Conservation (phyloP, 2,888 invertebrate genomes). For the Penaeus monodon region DNA sequence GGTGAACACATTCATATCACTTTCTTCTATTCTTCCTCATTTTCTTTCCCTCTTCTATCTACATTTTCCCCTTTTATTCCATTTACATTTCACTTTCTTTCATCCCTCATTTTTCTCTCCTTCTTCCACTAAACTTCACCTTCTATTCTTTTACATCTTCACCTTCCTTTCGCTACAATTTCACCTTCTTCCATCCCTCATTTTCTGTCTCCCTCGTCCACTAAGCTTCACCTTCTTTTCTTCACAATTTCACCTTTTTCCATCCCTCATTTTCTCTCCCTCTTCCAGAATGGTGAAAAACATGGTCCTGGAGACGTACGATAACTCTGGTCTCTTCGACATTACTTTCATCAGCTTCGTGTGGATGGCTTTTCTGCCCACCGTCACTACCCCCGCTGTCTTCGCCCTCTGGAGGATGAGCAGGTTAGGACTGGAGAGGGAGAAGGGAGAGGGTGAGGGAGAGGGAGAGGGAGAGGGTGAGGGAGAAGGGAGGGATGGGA, state of each 20-base stretch:
- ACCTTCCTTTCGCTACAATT: too few species aligned
- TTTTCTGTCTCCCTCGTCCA: too few species aligned
- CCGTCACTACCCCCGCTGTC: slow-evolving; percentile 77
- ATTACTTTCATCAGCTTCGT: slow-evolving; percentile 79
- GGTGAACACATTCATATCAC: slow-evolving; percentile 77
- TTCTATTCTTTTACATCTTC: too few species aligned
- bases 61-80: too few species aligned
- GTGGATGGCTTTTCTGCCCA: slow-evolving; percentile 80
- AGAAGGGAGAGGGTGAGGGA: background rate
- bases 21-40: slow-evolving; percentile 72
- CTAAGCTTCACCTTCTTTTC: too few species aligned
- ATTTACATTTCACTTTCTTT: too few species aligned
- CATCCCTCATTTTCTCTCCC: slow-evolving; percentile 3
- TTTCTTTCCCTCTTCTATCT: too few species aligned
- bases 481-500: background rate
- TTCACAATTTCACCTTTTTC: too few species aligned
- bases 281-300: slow-evolving; percentile 74
- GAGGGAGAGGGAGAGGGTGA: background rate
- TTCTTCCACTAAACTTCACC: too few species aligned
- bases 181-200: background rate
- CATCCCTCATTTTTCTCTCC: background rate
- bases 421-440: slow-evolving; percentile 13
- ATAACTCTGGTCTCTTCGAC: slow-evolving; percentile 78
- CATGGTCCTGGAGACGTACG: slow-evolving; percentile 78
- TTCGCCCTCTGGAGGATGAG: slow-evolving; percentile 77